A percentile compares a stretch with the other conserved stretches of the same genome.
Conservation (phyloP, 2,797 vertebrate genomes). For the Lemur catta region DNA sequence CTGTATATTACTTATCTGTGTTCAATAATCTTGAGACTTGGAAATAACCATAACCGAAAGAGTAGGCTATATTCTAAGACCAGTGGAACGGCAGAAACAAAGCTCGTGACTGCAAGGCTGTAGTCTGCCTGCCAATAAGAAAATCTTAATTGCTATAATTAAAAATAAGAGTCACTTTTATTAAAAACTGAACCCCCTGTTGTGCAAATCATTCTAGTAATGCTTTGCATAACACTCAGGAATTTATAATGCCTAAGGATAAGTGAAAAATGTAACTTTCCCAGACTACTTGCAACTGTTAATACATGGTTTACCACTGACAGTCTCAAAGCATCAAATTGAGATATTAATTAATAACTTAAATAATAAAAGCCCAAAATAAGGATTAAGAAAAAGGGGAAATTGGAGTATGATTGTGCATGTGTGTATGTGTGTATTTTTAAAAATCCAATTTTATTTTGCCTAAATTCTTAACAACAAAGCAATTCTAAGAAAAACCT, state of each 20-base stretch:
- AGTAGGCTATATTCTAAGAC: conserved; percentile 49
- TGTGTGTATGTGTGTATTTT: neutral
- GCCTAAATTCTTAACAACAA: neutral
- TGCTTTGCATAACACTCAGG: conserved; percentile 79
- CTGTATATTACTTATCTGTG: neutral
- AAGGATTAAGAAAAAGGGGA: neutral
- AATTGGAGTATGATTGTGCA: neutral
- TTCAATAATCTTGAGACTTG: conserved; percentile 49
- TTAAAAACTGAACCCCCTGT: conserved; percentile 82
- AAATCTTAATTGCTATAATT: conserved; percentile 85
- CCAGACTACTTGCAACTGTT: conserved; percentile 58
- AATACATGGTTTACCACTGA: neutral
- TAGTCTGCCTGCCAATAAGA: conserved; percentile 81
- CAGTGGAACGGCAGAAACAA: conserved; percentile 39
- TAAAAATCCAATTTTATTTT: neutral
- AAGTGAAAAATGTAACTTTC: conserved; percentile 65
- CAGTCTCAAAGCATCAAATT: conserved; percentile 24
- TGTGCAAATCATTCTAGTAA: conserved; percentile 78
- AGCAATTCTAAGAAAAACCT: neutral
- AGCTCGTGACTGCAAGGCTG: conserved; percentile 56
- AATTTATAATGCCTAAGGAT: conserved; percentile 81
- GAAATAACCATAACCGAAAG: conserved; percentile 18
- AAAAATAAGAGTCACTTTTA: conserved; percentile 84
- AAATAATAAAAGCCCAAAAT: conserved; percentile 21
- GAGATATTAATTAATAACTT: conserved; percentile 41